phyloP scores from a whole-genome alignment of 1,140 invertebrate species.

The Thaumatotibia leucotreta region DNA sequence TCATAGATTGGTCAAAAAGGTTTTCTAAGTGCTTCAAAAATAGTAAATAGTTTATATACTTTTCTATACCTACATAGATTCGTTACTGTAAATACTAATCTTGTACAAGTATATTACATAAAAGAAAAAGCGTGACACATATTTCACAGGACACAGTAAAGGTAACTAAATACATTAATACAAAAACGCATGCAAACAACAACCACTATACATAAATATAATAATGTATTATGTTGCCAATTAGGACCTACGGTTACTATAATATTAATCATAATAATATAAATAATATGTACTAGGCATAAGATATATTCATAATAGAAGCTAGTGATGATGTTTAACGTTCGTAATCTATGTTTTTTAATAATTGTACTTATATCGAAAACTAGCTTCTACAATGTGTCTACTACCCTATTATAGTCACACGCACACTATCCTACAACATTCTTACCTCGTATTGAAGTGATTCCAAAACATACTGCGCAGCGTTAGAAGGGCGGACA shows the following conservation, averaged over 20 bases:
- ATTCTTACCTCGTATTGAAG: constrained; percentile 97
- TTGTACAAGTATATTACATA: constrained; percentile 19
- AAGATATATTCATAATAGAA: not conserved
- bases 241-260: constrained; percentile 37
- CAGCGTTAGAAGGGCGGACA: constrained; percentile 78
- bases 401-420: constrained; percentile 12
- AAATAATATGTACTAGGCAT: not conserved
- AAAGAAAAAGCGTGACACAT: constrained; percentile 72
- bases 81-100: constrained; percentile 8
- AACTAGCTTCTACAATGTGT: not conserved
- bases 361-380: too few relatives aligned
- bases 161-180: constrained; percentile 42
- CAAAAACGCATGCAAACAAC: constrained; percentile 45
- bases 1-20: not conserved
- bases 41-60: not conserved
- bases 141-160: constrained; percentile 68
- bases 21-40: not conserved
- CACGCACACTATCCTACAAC: constrained; percentile 53
- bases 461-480: constrained; percentile 98
- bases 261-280: constrained; percentile 1
- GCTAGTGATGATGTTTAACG: not conserved
- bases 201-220: constrained; percentile 25
- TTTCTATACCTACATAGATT: not conserved
- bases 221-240: constrained; percentile 38
- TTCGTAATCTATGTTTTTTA: too few relatives aligned